A percentile compares a stretch with the other conserved stretches of the same genome.
Evolutionary conservation across 2,797 vertebrate genomes (phyloP).

Genomic region (Halcyon smyrnensis): DNA sequence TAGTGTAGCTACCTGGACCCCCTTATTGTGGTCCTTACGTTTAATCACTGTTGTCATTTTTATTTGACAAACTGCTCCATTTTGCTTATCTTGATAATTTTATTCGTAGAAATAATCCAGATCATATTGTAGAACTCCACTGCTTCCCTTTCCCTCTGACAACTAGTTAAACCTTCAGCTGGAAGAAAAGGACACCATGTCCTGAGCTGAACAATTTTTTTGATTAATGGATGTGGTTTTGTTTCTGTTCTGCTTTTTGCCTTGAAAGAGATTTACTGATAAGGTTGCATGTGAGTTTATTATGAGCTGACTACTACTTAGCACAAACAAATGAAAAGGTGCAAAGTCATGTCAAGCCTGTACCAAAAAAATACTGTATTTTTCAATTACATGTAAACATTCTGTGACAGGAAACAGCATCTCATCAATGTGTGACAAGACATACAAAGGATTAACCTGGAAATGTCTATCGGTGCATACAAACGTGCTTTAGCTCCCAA

Average conservation of each 20-base stretch:
- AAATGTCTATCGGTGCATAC: neutral
- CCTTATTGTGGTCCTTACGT: neutral
- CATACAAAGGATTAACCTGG: neutral
- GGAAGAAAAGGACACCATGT: conserved; percentile 32
- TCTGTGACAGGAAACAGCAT: neutral
- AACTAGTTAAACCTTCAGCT: conserved; percentile 28
- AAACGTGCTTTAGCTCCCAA: neutral
- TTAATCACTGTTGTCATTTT: conserved; percentile 49
- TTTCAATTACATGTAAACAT: neutral
- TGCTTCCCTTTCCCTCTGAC: neutral
- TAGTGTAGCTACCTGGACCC: neutral
- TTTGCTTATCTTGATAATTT: conserved; percentile 59
- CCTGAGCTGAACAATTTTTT: neutral
- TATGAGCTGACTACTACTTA: neutral
- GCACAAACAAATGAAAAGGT: neutral
- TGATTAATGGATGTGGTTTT: conserved; percentile 38
- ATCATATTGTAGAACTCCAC: neutral
- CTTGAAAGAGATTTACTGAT: conserved; percentile 32
- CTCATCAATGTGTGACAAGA: neutral
- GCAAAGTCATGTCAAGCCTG: neutral
- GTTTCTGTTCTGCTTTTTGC: conserved; percentile 38
- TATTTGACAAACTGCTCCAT: conserved; percentile 29
- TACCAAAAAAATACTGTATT: neutral
- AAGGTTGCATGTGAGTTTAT: conserved; percentile 21
- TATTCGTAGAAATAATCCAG: conserved; percentile 10